phyloP scores from a whole-genome alignment of 2,113 vertebrate species.

The Varanus komodoensis region DNA sequence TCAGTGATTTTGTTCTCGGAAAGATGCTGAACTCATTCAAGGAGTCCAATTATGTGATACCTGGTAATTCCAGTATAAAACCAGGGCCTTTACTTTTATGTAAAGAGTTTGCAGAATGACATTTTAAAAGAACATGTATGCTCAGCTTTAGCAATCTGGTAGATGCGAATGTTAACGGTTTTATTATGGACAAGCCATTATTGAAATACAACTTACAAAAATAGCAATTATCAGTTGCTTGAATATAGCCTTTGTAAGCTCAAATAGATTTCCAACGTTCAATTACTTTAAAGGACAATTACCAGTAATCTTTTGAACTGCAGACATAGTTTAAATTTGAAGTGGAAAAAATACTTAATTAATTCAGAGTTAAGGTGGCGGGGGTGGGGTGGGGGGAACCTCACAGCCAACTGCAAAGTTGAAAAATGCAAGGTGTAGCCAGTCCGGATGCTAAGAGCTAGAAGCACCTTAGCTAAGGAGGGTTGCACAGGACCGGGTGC shows the following conservation, averaged over 20 bases:
- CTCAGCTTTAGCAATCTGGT: slow-evolving; percentile 13
- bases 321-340: slow-evolving; percentile 57
- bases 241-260: slow-evolving; percentile 53
- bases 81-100: slow-evolving; percentile 69
- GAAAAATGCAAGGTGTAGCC: neutral
- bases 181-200: slow-evolving; percentile 8
- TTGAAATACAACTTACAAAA: slow-evolving; percentile 22
- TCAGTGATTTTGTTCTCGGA: slow-evolving; percentile 75
- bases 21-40: slow-evolving; percentile 74
- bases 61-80: slow-evolving; percentile 63
- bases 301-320: slow-evolving; percentile 64
- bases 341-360: slow-evolving; percentile 7
- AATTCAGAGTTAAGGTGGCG: neutral
- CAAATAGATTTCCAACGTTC: slow-evolving; percentile 46
- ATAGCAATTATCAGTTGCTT: slow-evolving; percentile 6
- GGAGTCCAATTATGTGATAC: slow-evolving; percentile 71
- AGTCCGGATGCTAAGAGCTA: neutral
- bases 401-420: neutral
- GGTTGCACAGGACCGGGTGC: neutral
- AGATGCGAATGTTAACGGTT: neutral
- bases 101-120: slow-evolving; percentile 45
- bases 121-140: slow-evolving; percentile 33
- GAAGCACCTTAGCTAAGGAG: neutral
- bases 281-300: slow-evolving; percentile 61
- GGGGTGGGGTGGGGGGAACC: no score